Base-by-base conservation (phyloP, 2,888 invertebrate genomes). In the Epinotia demarniana region DNA sequence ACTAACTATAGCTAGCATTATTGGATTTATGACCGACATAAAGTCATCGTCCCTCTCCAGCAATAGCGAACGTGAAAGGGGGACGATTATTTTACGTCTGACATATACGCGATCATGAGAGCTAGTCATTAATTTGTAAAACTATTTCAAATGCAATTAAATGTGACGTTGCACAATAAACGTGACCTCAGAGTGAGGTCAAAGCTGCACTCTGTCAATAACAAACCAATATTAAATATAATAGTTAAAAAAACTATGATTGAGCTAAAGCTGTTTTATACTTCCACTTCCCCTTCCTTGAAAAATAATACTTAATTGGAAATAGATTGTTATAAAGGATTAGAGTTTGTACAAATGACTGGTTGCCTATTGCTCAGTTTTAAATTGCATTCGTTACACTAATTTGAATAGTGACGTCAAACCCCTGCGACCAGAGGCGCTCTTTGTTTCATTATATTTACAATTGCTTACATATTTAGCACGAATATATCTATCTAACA, bases 181-280 rank as follows among this genome's bases (percentile, higher is more conserved):
- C 18, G 18, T 57, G 73, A 57, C 73, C 73, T 73, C 39, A 57
- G 27, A 18, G 16, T 11, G 27, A 73, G 73, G 73, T 27, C 61
- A 55, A 55, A 62, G n/a, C 16, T 73, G 67, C 73, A 55, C 66
- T 61, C 53, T 18, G 53, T 39, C 43, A 67, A 39, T 55, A 68
- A n/a, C 39, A 57, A 64, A 53, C n/a, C 27, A 61, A 61, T 57
- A 67, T 33, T 18, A 67, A 53, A n/a, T 9, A 70, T 64, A 19
- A 77, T 75, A 70, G n/a, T n/a, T n/a, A n/a, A n/a, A 55, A 58
- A 73, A 69, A 23, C 62, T 55, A 46, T 60, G 11, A 46, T 43
- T 71, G 77, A 78, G 75, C 60, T 73, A 79, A 78, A 75, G 57
- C 78, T 75, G 33, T 60, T 66, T 18, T 8, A 77, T 77, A 81